These are phyloP conservation scores for Calcarius ornatus DNA, from an alignment of 2,113 vertebrate species.

Conservation along the genomic window DNA sequence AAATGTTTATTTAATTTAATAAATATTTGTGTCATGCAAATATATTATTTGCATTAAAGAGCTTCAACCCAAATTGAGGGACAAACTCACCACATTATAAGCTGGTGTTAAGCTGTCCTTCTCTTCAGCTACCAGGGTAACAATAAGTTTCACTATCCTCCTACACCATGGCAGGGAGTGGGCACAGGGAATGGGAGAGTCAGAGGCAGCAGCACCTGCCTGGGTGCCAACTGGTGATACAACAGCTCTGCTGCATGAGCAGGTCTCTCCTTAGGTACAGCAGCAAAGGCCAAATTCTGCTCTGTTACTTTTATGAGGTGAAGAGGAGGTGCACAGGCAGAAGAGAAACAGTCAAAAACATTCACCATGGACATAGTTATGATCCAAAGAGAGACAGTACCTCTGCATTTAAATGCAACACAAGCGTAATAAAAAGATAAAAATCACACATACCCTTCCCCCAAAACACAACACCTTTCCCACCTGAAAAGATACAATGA, in stretches of 20 bases:
- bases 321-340: neutral
- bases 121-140: neutral
- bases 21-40: neutral
- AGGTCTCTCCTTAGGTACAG: neutral
- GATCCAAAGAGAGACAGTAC: constrained; percentile 56
- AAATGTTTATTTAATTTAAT: neutral
- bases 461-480: constrained; percentile 4
- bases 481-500: constrained; percentile 7
- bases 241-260: rapidly evolving
- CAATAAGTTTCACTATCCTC: neutral
- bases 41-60: neutral
- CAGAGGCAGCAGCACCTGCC: neutral
- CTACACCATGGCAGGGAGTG: neutral
- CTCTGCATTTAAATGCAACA: constrained; percentile 63
- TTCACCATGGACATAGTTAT: neutral
- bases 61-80: neutral
- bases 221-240: neutral
- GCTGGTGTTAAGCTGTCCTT: neutral
- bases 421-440: neutral
- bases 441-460: neutral
- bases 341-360: neutral
- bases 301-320: neutral
- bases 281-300: neutral
- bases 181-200: neutral
- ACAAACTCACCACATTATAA: neutral